A percentile compares a stretch with the other conserved stretches of the same genome.
These are phyloP conservation scores for Bos javanicus DNA, from an alignment of 2,113 vertebrate species.

Conservation along the genomic window DNA sequence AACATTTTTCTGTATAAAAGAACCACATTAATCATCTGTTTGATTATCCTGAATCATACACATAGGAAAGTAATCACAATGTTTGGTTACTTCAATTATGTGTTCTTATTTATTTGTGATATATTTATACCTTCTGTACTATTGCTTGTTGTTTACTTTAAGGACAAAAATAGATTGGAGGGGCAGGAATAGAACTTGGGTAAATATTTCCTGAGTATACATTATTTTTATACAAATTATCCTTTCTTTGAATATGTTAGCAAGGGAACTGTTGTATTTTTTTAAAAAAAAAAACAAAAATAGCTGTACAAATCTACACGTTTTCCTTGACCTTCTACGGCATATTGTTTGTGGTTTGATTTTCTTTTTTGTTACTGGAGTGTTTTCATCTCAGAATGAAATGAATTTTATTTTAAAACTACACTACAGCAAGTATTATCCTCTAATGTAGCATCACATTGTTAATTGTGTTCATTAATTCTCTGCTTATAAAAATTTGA, in stretches of 20 bases:
- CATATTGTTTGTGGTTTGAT: background rate
- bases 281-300: background rate
- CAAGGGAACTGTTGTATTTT: background rate
- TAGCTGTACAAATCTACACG: background rate
- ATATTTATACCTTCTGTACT: background rate
- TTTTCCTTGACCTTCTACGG: background rate
- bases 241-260: background rate
- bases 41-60: background rate
- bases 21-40: background rate
- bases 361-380: conserved; percentile 5
- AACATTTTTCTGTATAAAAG: background rate
- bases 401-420: conserved; percentile 30
- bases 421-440: background rate
- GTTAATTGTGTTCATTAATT: conserved; percentile 7
- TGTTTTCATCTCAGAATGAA: conserved; percentile 32
- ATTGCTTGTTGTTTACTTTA: background rate
- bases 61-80: background rate
- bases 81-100: background rate
- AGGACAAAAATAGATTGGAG: background rate
- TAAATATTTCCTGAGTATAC: background rate
- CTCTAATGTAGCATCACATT: background rate
- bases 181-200: background rate
- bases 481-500: background rate
- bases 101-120: background rate
- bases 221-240: background rate